Evolutionary conservation across 2,113 vertebrate genomes (phyloP).

Genomic region (Leuciscus idus): DNA sequence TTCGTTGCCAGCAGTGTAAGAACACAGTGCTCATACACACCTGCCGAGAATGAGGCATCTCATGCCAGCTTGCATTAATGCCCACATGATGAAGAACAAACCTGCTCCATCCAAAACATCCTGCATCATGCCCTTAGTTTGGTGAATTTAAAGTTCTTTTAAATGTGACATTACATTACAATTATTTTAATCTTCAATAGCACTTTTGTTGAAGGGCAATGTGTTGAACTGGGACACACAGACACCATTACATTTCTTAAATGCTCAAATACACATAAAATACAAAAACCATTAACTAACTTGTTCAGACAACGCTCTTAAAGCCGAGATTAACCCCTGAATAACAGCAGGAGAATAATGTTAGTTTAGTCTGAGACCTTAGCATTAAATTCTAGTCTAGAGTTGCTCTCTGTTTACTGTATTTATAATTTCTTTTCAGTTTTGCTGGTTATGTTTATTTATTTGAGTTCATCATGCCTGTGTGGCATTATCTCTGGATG

Average conservation of each 20-base stretch:
- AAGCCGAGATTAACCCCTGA: conserved; percentile 70
- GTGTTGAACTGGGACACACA: conserved; percentile 39
- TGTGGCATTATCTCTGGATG: conserved; percentile 3
- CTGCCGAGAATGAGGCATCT: conserved; percentile 65
- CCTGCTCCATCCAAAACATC: background rate
- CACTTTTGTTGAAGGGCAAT: background rate
- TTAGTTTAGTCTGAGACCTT: conserved; percentile 4
- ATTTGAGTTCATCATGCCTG: conserved; percentile 64
- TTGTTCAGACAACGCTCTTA: conserved; percentile 70
- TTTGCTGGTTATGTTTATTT: conserved; percentile 69
- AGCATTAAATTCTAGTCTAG: conserved; percentile 56
- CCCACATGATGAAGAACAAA: background rate
- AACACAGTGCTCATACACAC: conserved; percentile 77
- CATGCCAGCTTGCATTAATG: background rate
- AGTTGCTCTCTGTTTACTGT: conserved; percentile 44
- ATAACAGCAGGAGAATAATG: conserved; percentile 63
- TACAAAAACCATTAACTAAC: conserved; percentile 38
- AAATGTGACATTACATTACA: background rate
- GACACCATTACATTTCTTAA: background rate
- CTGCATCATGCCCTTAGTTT: background rate
- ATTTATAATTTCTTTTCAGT: conserved; percentile 59
- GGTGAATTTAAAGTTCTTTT: background rate
- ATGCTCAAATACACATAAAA: conserved; percentile 7
- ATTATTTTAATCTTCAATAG: background rate
- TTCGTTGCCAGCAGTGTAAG: conserved; percentile 77